Evolutionary conservation across 2,113 vertebrate species (phyloP).

Genomic region (Beaufortia kweichowensis): DNA sequence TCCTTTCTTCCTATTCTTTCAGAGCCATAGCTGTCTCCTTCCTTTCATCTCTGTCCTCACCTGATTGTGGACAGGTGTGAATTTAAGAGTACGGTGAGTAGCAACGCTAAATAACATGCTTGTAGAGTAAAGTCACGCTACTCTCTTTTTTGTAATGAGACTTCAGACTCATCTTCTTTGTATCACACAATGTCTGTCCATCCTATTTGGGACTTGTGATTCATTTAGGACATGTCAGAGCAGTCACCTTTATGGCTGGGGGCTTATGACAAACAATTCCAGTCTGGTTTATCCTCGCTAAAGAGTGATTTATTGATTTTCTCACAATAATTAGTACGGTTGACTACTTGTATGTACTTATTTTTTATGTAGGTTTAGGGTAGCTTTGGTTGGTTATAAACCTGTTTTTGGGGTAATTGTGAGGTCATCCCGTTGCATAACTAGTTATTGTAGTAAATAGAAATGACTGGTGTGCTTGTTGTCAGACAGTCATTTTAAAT

Average conservation of each 20-base stretch:
- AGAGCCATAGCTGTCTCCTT: slow-evolving; percentile 56
- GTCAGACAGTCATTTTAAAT: neutral
- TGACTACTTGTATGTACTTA: slow-evolving; percentile 1
- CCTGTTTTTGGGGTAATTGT: neutral
- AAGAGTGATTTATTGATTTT: slow-evolving; percentile 35
- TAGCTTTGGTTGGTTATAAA: slow-evolving; percentile 26
- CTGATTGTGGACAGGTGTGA: slow-evolving; percentile 64
- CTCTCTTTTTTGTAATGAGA: slow-evolving; percentile 61
- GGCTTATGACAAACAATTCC: slow-evolving; percentile 14
- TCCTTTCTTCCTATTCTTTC: slow-evolving; percentile 49
- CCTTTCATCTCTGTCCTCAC: slow-evolving; percentile 70
- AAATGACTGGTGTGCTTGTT: neutral
- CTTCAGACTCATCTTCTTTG: slow-evolving; percentile 46
- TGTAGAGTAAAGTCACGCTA: slow-evolving; percentile 54
- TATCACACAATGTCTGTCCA: neutral
- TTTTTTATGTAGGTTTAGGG: neutral
- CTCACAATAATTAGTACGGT: slow-evolving; percentile 19
- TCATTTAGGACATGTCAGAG: slow-evolving; percentile 62
- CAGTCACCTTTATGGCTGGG: slow-evolving; percentile 37
- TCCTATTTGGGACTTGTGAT: slow-evolving; percentile 55
- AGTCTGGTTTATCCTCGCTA: slow-evolving; percentile 15
- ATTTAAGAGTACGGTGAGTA: slow-evolving; percentile 67
- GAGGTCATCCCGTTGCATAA: slow-evolving; percentile 15
- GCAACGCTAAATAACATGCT: slow-evolving; percentile 62
- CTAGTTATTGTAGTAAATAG: slow-evolving; percentile 5